These are phyloP conservation scores for Drosophila hamatofila DNA, from an alignment of 2,888 invertebrate species.

Conservation along the genomic window DNA sequence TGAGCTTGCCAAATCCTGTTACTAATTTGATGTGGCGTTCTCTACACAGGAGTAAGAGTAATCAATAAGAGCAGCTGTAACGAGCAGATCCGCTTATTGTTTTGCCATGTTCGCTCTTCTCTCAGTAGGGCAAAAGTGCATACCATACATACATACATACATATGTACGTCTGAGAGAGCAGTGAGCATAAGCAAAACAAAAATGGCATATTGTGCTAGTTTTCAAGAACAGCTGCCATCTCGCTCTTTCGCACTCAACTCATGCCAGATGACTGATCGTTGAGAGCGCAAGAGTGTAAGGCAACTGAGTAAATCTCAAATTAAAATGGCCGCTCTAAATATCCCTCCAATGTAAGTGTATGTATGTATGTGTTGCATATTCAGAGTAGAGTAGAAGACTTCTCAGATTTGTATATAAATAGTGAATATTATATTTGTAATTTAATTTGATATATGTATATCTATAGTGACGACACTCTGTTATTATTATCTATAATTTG, in stretches of 20 bases:
- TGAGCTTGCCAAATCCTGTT: not conserved
- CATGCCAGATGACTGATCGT: too few species aligned
- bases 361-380: not conserved
- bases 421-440: not conserved
- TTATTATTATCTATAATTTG: conserved; percentile 60
- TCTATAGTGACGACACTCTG: not conserved
- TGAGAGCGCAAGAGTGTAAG: not conserved
- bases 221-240: not conserved
- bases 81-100: too few species aligned
- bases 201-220: not conserved
- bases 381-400: not conserved
- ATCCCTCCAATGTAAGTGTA: not conserved
- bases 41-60: too few species aligned
- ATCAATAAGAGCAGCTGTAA: too few species aligned
- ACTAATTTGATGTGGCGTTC: not conserved
- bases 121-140: not conserved
- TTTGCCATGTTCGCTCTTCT: not conserved
- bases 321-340: not conserved
- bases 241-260: not conserved
- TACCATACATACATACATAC: not conserved
- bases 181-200: not conserved
- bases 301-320: not conserved
- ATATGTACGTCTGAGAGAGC: not conserved
- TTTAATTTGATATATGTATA: not conserved
- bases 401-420: not conserved